Conservation (phyloP, 2,797 vertebrate species). For the Typhlichthys eigenmanni region DNA sequence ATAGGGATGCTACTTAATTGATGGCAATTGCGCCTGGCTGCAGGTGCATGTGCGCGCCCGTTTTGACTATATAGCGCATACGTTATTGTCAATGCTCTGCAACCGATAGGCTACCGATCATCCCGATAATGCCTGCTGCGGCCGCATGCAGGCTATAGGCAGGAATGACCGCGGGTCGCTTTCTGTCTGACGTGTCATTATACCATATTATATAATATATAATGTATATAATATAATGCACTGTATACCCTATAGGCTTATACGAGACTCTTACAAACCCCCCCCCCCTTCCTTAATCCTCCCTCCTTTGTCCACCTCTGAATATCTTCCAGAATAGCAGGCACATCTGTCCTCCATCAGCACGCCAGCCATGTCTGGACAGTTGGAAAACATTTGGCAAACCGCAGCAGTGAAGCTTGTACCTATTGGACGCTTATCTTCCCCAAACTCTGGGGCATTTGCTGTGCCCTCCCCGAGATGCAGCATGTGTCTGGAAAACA, state of each 20-base stretch:
- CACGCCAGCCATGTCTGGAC: slow-evolving; percentile 69
- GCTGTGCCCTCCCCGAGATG: slow-evolving; percentile 19
- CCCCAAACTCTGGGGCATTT: slow-evolving; percentile 51
- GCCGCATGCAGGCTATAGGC: too few species aligned
- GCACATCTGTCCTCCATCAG: slow-evolving; percentile 76
- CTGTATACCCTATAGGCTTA: too few species aligned
- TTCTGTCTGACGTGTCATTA: too few species aligned
- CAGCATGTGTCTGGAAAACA: slow-evolving; percentile 38
- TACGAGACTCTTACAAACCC: not conserved
- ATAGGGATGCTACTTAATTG: too few species aligned
- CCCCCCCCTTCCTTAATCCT: not conserved
- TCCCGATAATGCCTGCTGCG: too few species aligned
- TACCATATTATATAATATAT: too few species aligned
- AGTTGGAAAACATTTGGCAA: slow-evolving; percentile 75
- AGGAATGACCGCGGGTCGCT: too few species aligned
- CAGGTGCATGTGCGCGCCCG: too few species aligned
- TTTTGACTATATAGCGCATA: too few species aligned
- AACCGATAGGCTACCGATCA: too few species aligned
- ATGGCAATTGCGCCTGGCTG: too few species aligned
- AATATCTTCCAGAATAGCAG: slow-evolving; percentile 64
- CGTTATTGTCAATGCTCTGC: too few species aligned
- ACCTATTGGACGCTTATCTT: slow-evolving; percentile 48
- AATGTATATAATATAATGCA: not conserved
- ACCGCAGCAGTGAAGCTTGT: slow-evolving; percentile 62
- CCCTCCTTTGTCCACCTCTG: slow-evolving; percentile 7